phyloP scores from a whole-genome alignment of 2,113 vertebrate genomes.

The Scopus umbretta region DNA sequence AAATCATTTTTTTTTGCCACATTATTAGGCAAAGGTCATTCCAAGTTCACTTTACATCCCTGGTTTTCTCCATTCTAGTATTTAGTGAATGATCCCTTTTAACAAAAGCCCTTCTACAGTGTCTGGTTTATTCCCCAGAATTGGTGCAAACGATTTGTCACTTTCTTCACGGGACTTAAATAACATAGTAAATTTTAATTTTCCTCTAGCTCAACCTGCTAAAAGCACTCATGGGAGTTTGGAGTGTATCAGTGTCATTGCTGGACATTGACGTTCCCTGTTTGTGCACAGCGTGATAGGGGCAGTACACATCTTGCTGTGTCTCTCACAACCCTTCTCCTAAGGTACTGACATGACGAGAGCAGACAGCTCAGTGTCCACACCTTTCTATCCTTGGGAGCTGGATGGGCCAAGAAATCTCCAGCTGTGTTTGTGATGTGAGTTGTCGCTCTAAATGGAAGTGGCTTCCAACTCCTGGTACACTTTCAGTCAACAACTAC shows the following conservation, averaged over 20 bases:
- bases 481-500: neutral
- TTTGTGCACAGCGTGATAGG: neutral
- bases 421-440: neutral
- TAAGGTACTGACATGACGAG: neutral
- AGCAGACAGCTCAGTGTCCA: neutral
- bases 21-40: neutral
- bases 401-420: neutral
- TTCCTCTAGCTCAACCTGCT: neutral
- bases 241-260: neutral
- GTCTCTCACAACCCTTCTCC: neutral
- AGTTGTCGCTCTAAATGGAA: neutral
- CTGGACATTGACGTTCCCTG: neutral
- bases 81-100: neutral
- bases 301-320: neutral
- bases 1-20: neutral
- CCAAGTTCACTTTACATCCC: neutral
- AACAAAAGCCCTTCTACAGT: neutral
- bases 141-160: neutral
- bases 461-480: neutral
- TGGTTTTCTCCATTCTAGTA: neutral
- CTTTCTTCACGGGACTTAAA: neutral
- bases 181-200: neutral
- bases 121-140: neutral
- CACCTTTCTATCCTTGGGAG: neutral
- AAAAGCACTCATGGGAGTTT: neutral